Conservation (phyloP, 2,888 invertebrate genomes). For the Epinotia nisella region DNA sequence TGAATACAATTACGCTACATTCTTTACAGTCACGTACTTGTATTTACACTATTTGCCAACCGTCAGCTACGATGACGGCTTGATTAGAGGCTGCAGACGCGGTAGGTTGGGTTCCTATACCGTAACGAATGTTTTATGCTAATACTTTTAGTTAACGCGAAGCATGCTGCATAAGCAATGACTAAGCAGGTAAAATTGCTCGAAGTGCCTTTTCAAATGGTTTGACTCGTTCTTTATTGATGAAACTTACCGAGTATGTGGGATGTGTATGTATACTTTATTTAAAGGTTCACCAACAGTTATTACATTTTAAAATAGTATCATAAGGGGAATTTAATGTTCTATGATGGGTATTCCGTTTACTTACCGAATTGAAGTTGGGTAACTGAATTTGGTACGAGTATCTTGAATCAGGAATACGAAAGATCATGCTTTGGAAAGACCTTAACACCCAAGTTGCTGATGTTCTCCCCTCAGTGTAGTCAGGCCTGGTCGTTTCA, state of each 20-base stretch:
- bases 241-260: too few relatives aligned
- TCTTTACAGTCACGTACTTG: conserved; percentile 46
- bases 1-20: conserved; percentile 40
- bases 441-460: too few relatives aligned
- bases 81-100: conserved; percentile 33
- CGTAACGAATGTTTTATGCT: conserved; percentile 43
- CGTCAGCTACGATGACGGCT: conserved; percentile 20
- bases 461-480: too few relatives aligned
- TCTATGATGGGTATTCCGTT: too few relatives aligned
- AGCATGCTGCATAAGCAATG: conserved; percentile 26
- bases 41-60: conserved; percentile 32
- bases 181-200: conserved; percentile 6
- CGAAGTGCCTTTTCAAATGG: neutral
- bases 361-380: neutral
- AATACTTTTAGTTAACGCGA: conserved; percentile 32
- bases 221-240: neutral
- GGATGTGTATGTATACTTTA: too few relatives aligned
- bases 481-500: too few relatives aligned
- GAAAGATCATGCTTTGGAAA: too few relatives aligned
- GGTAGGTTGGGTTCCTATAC: conserved; percentile 19
- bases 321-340: too few relatives aligned
- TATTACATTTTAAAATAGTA: too few relatives aligned
- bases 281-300: too few relatives aligned
- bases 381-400: neutral
- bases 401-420: too few relatives aligned